Conservation (phyloP, 2,113 vertebrate species). For the Gallinago media region DNA sequence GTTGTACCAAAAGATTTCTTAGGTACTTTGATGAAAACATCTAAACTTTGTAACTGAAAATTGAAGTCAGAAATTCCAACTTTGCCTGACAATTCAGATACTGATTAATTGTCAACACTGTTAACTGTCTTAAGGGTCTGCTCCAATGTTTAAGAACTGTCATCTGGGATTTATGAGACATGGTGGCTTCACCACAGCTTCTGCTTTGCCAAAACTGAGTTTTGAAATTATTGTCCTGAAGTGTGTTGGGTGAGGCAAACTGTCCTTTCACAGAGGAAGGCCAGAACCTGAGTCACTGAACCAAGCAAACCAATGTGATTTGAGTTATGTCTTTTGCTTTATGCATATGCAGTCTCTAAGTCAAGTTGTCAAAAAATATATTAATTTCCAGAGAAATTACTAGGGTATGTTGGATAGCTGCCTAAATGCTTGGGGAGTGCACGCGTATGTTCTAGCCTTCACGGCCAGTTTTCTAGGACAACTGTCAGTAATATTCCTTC, state of each 20-base stretch:
- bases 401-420: neutral
- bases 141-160: neutral
- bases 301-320: neutral
- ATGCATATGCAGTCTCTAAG: neutral
- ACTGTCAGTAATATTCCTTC: neutral
- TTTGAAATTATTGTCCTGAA: neutral
- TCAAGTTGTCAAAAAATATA: neutral
- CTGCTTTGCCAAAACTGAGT: neutral
- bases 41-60: neutral
- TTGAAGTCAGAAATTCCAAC: slow-evolving; percentile 7
- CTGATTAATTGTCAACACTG: neutral
- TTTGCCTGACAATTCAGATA: neutral
- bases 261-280: neutral
- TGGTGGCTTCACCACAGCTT: neutral
- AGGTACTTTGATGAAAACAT: slow-evolving; percentile 1
- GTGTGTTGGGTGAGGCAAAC: neutral
- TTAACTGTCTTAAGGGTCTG: neutral
- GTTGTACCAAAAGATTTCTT: neutral
- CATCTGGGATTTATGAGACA: slow-evolving; percentile 5
- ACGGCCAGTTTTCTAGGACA: slow-evolving; percentile 4
- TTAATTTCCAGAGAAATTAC: slow-evolving; percentile 2
- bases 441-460: neutral
- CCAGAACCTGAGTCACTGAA: neutral
- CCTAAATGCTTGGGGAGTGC: neutral
- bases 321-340: neutral